phyloP scores from a whole-genome alignment of 2,888 invertebrate species.

The Rhagonycha lutea region DNA sequence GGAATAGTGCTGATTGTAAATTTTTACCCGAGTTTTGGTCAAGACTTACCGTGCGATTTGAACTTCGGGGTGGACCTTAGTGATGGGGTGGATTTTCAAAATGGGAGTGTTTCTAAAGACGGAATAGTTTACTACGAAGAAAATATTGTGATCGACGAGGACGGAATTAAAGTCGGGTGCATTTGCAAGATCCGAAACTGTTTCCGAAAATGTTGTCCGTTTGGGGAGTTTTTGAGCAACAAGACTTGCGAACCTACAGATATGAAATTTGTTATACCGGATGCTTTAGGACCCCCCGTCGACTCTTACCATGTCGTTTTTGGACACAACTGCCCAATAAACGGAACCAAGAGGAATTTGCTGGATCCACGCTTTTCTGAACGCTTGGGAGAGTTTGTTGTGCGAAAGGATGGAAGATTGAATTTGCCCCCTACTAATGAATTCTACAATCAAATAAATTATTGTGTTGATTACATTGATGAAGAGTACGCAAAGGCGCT shows the following conservation, averaged over 20 bases:
- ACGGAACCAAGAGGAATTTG: background rate
- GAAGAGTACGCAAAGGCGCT: slow-evolving; percentile 11
- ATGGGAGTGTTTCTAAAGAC: background rate
- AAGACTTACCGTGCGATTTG: background rate
- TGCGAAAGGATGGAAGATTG: slow-evolving; percentile 3
- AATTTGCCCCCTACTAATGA: background rate
- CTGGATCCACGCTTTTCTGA: background rate
- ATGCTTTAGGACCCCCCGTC: background rate
- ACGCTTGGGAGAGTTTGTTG: background rate
- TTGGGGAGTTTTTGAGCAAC: slow-evolving; percentile 12
- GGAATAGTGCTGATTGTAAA: background rate
- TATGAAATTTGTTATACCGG: background rate
- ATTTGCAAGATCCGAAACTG: slow-evolving; percentile 11
- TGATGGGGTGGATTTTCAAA: background rate
- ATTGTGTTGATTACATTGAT: slow-evolving; percentile 22
- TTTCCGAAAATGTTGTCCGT: slow-evolving; percentile 19
- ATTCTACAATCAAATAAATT: background rate
- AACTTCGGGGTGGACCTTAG: background rate
- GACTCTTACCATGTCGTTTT: background rate
- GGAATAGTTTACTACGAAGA: background rate
- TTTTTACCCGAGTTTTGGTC: background rate
- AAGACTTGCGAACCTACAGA: slow-evolving; percentile 13
- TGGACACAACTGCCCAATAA: slow-evolving; percentile 1
- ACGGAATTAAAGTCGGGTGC: slow-evolving; percentile 1
- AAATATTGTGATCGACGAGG: background rate